Conservation (phyloP, 2,113 vertebrate species). For the Gadus macrocephalus region DNA sequence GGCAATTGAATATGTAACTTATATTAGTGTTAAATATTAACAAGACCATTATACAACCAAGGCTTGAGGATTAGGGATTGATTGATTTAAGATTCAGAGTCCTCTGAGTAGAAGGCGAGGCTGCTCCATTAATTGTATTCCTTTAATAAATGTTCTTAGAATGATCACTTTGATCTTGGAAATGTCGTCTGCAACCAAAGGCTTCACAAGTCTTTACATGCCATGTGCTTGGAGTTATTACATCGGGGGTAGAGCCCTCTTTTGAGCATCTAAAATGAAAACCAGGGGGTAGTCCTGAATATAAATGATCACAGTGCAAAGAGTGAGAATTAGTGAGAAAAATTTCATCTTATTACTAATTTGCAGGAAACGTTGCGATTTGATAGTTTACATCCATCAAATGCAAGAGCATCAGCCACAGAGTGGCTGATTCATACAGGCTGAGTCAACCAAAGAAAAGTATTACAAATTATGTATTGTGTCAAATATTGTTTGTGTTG, state of each 20-base stretch:
- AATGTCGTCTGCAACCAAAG: not conserved
- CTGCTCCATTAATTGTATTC: not conserved
- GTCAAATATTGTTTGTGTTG: constrained; percentile 13
- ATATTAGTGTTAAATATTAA: not conserved
- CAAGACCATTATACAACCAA: not conserved
- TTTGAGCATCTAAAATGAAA: not conserved
- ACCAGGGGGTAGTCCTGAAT: not conserved
- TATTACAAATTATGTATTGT: constrained; percentile 20
- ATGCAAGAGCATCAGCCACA: not conserved
- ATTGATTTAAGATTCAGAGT: not conserved
- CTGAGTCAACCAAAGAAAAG: constrained; percentile 24
- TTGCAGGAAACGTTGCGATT: not conserved
- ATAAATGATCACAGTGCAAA: not conserved
- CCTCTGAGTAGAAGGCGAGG: not conserved
- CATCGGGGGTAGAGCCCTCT: not conserved
- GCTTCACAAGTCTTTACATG: not conserved
- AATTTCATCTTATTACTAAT: not conserved
- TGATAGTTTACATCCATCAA: not conserved
- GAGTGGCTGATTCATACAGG: not conserved
- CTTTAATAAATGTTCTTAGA: not conserved
- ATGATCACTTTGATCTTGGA: not conserved
- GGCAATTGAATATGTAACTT: not conserved
- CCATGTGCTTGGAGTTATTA: not conserved
- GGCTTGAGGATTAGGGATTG: not conserved
- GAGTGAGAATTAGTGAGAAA: not conserved